Conservation (phyloP, 2,888 invertebrate species). For the Tuta absoluta region DNA sequence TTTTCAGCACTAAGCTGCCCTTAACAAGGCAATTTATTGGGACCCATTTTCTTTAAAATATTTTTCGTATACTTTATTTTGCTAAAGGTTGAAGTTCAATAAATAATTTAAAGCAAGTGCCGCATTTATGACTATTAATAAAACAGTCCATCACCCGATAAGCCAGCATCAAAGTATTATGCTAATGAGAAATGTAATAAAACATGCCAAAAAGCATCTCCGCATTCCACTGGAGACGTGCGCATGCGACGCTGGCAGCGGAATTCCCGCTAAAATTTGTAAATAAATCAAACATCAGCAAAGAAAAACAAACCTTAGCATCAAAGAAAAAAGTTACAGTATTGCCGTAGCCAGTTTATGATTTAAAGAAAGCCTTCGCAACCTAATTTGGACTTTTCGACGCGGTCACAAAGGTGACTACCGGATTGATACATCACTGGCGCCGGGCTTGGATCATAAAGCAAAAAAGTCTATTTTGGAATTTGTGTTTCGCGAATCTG, state of each 20-base stretch:
- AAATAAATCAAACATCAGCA: slow-evolving; percentile 34
- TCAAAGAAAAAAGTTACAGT: slow-evolving; percentile 35
- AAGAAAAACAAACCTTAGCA: slow-evolving; percentile 46
- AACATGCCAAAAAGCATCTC: slow-evolving; percentile 69
- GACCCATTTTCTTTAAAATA: not conserved
- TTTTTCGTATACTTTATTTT: not conserved
- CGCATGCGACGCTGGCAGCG: slow-evolving; percentile 49
- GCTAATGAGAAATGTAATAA: slow-evolving; percentile 60
- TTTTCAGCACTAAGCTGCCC: too few species aligned
- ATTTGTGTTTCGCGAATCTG: slow-evolving; percentile 45
- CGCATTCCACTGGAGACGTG: slow-evolving; percentile 68
- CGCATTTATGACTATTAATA: not conserved
- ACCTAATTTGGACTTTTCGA: slow-evolving; percentile 33
- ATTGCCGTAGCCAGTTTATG: not conserved
- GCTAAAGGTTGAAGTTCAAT: not conserved
- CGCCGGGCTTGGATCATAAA: slow-evolving; percentile 48
- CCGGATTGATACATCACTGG: slow-evolving; percentile 38
- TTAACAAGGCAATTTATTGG: not conserved
- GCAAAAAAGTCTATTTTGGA: slow-evolving; percentile 44
- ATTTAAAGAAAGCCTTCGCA: slow-evolving; percentile 28
- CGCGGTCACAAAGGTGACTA: slow-evolving; percentile 33
- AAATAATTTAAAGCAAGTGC: not conserved
- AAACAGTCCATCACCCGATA: slow-evolving; percentile 35
- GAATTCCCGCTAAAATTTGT: slow-evolving; percentile 58
- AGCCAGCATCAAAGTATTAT: slow-evolving; percentile 55